Conservation (phyloP, 2,888 invertebrate genomes). For the Diplolepis rosae region DNA sequence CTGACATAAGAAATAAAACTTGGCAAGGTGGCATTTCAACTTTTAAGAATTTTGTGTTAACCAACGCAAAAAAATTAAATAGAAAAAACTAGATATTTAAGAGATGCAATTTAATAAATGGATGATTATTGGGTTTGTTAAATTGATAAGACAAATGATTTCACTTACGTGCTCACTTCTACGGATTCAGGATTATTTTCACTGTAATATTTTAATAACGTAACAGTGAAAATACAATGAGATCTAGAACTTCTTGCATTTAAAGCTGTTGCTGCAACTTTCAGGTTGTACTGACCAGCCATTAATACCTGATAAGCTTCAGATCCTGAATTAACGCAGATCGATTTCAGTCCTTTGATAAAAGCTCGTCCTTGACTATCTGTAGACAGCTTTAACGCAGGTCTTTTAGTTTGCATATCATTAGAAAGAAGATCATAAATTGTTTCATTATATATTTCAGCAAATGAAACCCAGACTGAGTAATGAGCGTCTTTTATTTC, state of each 20-base stretch:
- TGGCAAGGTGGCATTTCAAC: too few relatives aligned
- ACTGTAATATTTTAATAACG: constrained; percentile 79
- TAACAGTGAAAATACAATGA: constrained; percentile 92
- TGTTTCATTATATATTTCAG: constrained; percentile 94
- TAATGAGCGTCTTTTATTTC: constrained; percentile 58
- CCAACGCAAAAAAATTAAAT: too few relatives aligned
- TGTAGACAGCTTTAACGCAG: constrained; percentile 63
- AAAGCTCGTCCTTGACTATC: constrained; percentile 64
- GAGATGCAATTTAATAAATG: constrained; percentile 8
- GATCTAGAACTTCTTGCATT: constrained; percentile 92
- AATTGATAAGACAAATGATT: constrained; percentile 12
- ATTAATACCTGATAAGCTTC: constrained; percentile 91
- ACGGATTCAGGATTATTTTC: constrained; percentile 61
- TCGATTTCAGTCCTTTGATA: constrained; percentile 73
- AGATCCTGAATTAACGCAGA: constrained; percentile 82
- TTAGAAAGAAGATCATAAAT: constrained; percentile 86
- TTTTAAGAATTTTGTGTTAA: too few relatives aligned
- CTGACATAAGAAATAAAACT: too few relatives aligned
- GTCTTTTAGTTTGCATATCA: constrained; percentile 63
- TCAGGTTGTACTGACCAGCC: constrained; percentile 86
- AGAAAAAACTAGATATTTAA: too few relatives aligned
- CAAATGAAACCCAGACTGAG: constrained; percentile 89
- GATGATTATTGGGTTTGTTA: too few relatives aligned
- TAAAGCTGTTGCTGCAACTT: constrained; percentile 87
- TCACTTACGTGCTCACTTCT: constrained; percentile 64